Base-by-base conservation (phyloP, 2,797 vertebrate genomes). In the Parambassis ranga region DNA sequence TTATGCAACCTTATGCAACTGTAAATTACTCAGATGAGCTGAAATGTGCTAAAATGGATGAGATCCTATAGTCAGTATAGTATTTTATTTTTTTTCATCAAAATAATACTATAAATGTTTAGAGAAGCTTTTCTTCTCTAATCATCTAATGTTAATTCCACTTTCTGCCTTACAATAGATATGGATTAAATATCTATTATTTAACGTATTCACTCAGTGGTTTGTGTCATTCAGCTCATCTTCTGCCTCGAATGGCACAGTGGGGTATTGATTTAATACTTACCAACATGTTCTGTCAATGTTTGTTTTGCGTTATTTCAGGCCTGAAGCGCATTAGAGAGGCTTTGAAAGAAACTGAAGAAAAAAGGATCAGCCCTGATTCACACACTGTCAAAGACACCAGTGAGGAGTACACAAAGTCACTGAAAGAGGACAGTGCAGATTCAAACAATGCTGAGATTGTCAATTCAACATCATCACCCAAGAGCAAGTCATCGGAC, bases 301-400 rank as follows among this genome's bases (percentile, higher is more conserved):
- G 20, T 69, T 63, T 65, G 20, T 69, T 63, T 58, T 75, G 6
- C 79, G 22, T 75, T 61, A 19, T 79, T 79, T 61, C 80, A 99
- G 97, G 95, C 49, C 85, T 99, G 87, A 93, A 94, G 71, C 91
- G 95, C 60, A 82, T 99, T 44, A 89, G 77, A 55, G 90, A 91
- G 61, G 93, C 97, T 46, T 87, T 99, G 44, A 77, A 90, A 61
- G 81, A 83, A 70, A 74, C 67, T 3, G 86, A 44, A 71, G 83
- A 80, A 71, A 62, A 82, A 66, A 72, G 3, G 3, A 28, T 13
- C 20, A 37, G 46, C 55, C 36, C 22, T 13, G 74, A 82, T 30
- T 43, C 62, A 9, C 63, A 32, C 27, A 32, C 27, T 14, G 19
- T 70, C 53, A 83, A 75, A 39, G 61, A 59, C 19, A 27, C 59